Base-by-base conservation (phyloP, 2,113 vertebrate species). In the Galbula dea region DNA sequence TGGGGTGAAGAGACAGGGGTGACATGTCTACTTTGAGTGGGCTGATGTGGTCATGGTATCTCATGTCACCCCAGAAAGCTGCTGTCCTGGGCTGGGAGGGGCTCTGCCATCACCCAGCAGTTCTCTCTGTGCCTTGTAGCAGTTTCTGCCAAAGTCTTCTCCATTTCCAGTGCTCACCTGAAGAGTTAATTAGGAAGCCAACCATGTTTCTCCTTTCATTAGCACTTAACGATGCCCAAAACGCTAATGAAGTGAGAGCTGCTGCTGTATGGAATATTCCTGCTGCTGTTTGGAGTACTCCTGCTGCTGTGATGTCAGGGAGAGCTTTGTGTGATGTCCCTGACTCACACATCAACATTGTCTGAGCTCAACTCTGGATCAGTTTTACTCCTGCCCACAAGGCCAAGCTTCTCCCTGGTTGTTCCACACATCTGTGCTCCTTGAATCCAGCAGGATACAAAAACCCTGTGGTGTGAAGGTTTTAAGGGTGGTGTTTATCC, bases 211-310 rank as follows among this genome's bases (percentile, higher is more conserved):
- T 90, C 36, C 52, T 54, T 81, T 81, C 2, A 3, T 27, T 52
- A 88, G 57, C 39, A 15, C 36, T 75, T 88, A 93, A 92, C 1
- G 22, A 75, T 75, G 30, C 92, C 80, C 88, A 78, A 52, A 86
- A 88, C 15, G 20, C 61, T 86, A 78, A 81, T 88, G n/a, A 89
- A 74, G 63, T 46, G 55, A 66, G 57, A 90, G 45, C 30, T 84
- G 71, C 83, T 79, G 88, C 76, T 90, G 66, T 90, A 72, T 65
- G 59, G 91, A 81, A 81, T 90, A 80, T 62, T 75, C 24, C 39
- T 84, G 39, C 83, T 74, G 76, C 61, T 63, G 1, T n/a, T n/a
- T n/a, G n/a, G n/a, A n/a, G n/a, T n/a, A n/a, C n/a, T n/a, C n/a
- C n/a, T n/a, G n/a, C n/a, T n/a, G n/a, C n/a, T n/a, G n/a, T n/a